Base-by-base conservation (phyloP, 1,140 invertebrate genomes). In the Meteorus sp. region DNA sequence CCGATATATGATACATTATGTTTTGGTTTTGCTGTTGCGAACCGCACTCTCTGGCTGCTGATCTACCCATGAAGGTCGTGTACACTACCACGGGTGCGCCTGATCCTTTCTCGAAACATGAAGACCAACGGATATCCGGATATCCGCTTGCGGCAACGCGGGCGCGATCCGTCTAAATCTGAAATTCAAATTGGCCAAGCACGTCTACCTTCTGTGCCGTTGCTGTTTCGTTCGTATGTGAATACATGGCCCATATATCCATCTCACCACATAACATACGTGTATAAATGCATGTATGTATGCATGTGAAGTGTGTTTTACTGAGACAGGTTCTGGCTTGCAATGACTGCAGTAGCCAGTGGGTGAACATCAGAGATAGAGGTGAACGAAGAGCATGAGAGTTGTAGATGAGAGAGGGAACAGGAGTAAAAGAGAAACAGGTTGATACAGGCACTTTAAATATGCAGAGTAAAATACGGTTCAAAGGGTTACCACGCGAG, bases 161-260 rank as follows among this genome's bases (percentile, higher is more conserved):
- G 44, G 13, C 23, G 47, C n/a, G 31, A 59, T 59, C 39, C 53
- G 43, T 56, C 44, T 60, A 59, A 64, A 76, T 71, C 69, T 72
- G 63, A 79, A 77, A 73, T 76, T 77, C 72, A 73, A 79, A 76
- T 76, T 65, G 71, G 71, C n/a, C n/a, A n/a, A n/a, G n/a, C n/a
- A 72, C 70, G 70, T 64, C 65, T 60, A 62, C 64, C 45, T 43
- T 56, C 55, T 57, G 56, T 29, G 45, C 37, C 8, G 27, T 52
- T 31, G 50, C 43, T 37, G 35, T 50, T 29, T 33, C 20, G 41
- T 9, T 1, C 22, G 20, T 6, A 44, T 56, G 55, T 47, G 59
- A 56, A 57, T 57, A 61, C 59, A 67, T 63, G 59, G 61, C 63
- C 62, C 60, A 62, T 60, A 19, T 43, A 9, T 43, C 6, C n/a